Evolutionary conservation across 92 coral and sea anemone genomes (phyloP), one percentile per base, ranked within the genome.

Genomic region (Parazoanthus atlanticus): DNA sequence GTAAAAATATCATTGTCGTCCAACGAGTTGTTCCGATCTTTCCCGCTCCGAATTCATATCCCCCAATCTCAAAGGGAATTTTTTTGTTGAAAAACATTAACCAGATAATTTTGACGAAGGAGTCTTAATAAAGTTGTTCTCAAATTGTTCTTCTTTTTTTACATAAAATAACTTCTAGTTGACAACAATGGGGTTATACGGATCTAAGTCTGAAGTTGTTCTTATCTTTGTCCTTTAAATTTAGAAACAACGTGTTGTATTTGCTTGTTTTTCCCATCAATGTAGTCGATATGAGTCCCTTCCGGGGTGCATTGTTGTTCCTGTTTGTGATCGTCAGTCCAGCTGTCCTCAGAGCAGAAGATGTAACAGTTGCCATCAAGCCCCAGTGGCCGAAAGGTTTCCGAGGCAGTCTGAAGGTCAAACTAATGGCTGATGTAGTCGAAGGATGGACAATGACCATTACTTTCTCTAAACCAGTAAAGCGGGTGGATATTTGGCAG

Each of bases 371-470:
- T 12, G 6, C 10, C 34, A 43, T 78, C 33, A 46, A 49, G 6
- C 65, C 66, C 8, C 17, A 78, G 13, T 78, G 82, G 82, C 58
- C 82, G 40, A 26, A 29, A 3, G 82, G 66, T n/a, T 78, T 78
- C 38, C 61, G 65, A 12, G 82, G 82, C n/a, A 78, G 61, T 28
- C 29, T 78, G 9, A 43, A 17, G 36, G 65, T 78, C 58, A 46
- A 26, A 28, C 65, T 78, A 15, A 47, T 46, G 82, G 82, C 36
- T 25, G 65, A 78, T 11, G 82, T 78, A 19, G 25, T 28, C 3
- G 66, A 78, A 43, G 82, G 82, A 15, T 78, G 82, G 82, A 46
- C 82, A 46, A 78, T 78, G 66, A 78, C 82, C 34, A 46, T 78
- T 29, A 19, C 82, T 21, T 78, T 78, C 61, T 78, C 82, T 15